Evolutionary conservation across 2,888 invertebrate species (phyloP).

Genomic region (Apantesis nais): DNA sequence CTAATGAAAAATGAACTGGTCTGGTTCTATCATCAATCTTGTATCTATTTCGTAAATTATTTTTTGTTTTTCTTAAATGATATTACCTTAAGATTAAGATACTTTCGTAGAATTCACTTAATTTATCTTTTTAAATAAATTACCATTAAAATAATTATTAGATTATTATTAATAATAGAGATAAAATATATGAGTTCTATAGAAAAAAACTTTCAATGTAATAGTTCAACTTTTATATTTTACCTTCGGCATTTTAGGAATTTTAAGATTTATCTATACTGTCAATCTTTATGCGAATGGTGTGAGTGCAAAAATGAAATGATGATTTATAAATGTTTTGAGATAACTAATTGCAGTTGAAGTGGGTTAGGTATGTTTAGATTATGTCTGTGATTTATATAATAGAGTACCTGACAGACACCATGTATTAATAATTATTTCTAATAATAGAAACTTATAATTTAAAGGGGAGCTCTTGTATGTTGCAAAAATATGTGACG

Average conservation of each 20-base stretch:
- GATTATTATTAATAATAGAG: background rate
- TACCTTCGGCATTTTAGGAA: background rate
- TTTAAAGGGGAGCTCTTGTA: background rate
- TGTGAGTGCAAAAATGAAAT: background rate
- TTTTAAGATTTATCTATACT: background rate
- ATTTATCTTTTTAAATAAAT: background rate
- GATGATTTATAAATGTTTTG: background rate
- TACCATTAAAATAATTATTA: background rate
- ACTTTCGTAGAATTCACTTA: background rate
- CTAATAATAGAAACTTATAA: background rate
- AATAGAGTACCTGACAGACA: background rate
- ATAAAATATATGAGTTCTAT: background rate
- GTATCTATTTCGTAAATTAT: background rate
- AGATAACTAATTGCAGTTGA: conserved; percentile 1
- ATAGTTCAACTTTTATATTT: background rate
- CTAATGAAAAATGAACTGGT: background rate
- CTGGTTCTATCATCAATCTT: background rate
- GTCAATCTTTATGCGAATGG: background rate
- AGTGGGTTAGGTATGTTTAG: background rate
- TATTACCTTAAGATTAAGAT: background rate
- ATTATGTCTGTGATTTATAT: background rate
- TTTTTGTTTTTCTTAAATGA: background rate
- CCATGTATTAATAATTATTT: background rate
- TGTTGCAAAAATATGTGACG: background rate
- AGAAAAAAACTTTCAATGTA: background rate